Evolutionary conservation across 2,113 vertebrate species (phyloP).

Genomic region (Protobothrops flavoviridis): DNA sequence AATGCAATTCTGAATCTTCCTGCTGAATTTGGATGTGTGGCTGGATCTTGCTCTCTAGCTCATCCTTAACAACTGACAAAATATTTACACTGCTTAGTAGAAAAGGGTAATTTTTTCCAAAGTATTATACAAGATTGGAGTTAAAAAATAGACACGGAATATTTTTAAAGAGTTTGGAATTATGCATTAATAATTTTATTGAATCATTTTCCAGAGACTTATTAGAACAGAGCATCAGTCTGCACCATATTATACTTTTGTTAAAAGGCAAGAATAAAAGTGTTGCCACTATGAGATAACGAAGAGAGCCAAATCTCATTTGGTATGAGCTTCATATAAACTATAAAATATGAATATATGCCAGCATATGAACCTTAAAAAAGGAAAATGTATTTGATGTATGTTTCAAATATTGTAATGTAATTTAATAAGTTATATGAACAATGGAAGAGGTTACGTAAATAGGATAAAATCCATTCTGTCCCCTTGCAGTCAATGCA

Average conservation of each 20-base stretch:
- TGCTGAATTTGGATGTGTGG: constrained; percentile 78
- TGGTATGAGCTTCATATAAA: background rate
- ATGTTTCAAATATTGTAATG: constrained; percentile 12
- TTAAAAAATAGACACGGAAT: constrained; percentile 79
- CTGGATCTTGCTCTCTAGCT: constrained; percentile 73
- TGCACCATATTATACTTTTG: constrained; percentile 12
- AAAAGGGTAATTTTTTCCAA: constrained; percentile 78
- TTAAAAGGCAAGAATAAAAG: background rate
- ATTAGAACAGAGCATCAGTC: constrained; percentile 60
- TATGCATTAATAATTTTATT: constrained; percentile 62
- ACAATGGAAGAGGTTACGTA: background rate
- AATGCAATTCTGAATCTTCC: constrained; percentile 69
- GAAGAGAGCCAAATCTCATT: constrained; percentile 31
- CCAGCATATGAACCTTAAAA: background rate
- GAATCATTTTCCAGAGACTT: constrained; percentile 77
- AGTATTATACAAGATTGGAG: constrained; percentile 78
- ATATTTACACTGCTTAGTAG: constrained; percentile 84
- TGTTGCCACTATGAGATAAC: background rate
- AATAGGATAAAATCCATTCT: background rate
- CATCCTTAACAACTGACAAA: constrained; percentile 90
- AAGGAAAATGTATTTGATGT: background rate
- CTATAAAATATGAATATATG: constrained; percentile 28
- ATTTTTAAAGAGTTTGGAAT: constrained; percentile 56
- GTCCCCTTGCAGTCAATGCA: background rate
- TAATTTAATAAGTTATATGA: background rate